These are phyloP conservation scores for Nannoperca obscura DNA, from an alignment of 2,797 vertebrate species.

Conservation along the genomic window DNA sequence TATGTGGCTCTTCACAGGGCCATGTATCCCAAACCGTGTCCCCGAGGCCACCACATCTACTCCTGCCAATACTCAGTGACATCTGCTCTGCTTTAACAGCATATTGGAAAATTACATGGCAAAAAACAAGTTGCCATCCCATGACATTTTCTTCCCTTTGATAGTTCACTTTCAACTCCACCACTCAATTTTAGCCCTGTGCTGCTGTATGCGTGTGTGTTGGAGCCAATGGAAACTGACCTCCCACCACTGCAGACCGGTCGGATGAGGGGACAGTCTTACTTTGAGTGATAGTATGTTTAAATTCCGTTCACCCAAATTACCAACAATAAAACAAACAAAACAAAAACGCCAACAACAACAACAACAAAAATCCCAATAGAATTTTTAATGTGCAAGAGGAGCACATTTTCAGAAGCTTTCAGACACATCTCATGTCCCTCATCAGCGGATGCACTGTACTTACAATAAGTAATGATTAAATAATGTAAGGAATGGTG, in stretches of 20 bases:
- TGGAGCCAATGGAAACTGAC: constrained; percentile 54
- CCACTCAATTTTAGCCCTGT: constrained; percentile 67
- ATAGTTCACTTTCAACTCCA: constrained; percentile 68
- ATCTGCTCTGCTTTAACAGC: constrained; percentile 74
- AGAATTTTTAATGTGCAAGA: background rate
- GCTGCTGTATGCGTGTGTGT: constrained; percentile 38
- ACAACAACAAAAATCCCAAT: too few relatives aligned
- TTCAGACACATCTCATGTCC: background rate
- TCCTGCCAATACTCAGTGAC: constrained; percentile 67
- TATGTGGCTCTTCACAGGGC: constrained; percentile 59
- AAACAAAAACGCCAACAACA: background rate
- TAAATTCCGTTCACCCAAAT: constrained; percentile 7
- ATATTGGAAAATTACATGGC: constrained; percentile 72
- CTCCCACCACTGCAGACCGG: constrained; percentile 43
- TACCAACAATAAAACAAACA: background rate
- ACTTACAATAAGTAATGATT: background rate
- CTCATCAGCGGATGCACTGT: constrained; percentile 2
- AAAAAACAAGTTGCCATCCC: constrained; percentile 71
- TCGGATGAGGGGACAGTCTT: constrained; percentile 35
- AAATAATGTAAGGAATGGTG: background rate
- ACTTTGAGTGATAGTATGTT: constrained; percentile 18
- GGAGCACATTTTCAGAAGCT: background rate
- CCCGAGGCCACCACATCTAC: constrained; percentile 52
- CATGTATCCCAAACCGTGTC: constrained; percentile 57
- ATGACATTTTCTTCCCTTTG: constrained; percentile 70